Conservation (phyloP, 2,888 invertebrate species). For the Noctua janthe region DNA sequence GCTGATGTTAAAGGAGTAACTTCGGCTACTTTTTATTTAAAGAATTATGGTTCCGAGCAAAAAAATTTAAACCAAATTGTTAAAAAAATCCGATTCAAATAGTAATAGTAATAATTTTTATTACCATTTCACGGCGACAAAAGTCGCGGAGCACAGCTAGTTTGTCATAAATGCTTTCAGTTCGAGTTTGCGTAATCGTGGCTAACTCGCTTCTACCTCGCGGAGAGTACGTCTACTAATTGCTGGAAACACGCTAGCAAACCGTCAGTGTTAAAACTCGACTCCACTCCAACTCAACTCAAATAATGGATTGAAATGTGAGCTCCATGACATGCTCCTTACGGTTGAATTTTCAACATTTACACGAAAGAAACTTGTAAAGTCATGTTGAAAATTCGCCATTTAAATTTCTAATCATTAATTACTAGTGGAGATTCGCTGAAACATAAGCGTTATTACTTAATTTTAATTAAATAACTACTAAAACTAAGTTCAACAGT, state of each 20-base stretch:
- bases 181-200: neutral
- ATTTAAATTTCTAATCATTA: neutral
- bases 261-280: neutral
- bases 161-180: too few relatives aligned
- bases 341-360: neutral
- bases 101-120: too few relatives aligned
- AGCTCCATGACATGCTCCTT: neutral
- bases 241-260: neutral
- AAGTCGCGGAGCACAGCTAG: too few relatives aligned
- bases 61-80: too few relatives aligned
- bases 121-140: too few relatives aligned
- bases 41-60: too few relatives aligned
- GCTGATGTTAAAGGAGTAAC: too few relatives aligned
- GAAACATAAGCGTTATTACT: neutral
- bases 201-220: neutral
- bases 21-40: too few relatives aligned
- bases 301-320: neutral
- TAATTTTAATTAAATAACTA: neutral
- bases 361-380: neutral
- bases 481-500: constrained; percentile 25
- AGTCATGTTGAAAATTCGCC: neutral
- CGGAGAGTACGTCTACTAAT: neutral
- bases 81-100: too few relatives aligned
- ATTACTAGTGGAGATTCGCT: constrained; percentile 26
- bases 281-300: neutral